phyloP scores from a whole-genome alignment of 2,113 vertebrate genomes.

The Lamprotornis superbus region DNA sequence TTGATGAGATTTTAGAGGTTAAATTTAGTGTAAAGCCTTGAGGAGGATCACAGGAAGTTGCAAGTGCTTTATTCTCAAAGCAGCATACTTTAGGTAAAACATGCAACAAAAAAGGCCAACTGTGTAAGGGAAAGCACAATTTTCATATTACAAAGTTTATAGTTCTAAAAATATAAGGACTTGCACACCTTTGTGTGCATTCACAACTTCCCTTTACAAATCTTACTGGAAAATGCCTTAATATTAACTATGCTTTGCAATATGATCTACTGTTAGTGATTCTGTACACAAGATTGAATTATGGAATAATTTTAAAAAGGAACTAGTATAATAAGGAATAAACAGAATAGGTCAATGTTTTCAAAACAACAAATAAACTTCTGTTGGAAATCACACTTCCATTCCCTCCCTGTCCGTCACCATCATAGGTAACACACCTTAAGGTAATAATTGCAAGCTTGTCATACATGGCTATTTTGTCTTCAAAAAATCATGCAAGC shows the following conservation, averaged over 20 bases:
- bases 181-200: neutral
- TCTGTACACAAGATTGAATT: neutral
- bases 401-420: neutral
- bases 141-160: neutral
- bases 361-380: neutral
- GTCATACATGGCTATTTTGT: neutral
- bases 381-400: neutral
- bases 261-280: neutral
- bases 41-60: neutral
- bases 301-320: neutral
- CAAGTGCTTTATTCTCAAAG: neutral
- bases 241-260: neutral
- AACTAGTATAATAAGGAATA: neutral
- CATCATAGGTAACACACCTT: neutral
- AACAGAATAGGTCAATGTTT: neutral
- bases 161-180: neutral
- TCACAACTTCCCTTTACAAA: neutral
- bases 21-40: neutral
- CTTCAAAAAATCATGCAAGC: neutral
- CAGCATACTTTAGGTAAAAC: neutral
- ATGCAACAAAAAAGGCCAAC: rapidly evolving
- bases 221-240: neutral
- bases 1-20: neutral
- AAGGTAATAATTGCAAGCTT: neutral
- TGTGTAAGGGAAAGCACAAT: neutral